Conservation (phyloP, 2,113 vertebrate genomes). For the Theropithecus gelada region DNA sequence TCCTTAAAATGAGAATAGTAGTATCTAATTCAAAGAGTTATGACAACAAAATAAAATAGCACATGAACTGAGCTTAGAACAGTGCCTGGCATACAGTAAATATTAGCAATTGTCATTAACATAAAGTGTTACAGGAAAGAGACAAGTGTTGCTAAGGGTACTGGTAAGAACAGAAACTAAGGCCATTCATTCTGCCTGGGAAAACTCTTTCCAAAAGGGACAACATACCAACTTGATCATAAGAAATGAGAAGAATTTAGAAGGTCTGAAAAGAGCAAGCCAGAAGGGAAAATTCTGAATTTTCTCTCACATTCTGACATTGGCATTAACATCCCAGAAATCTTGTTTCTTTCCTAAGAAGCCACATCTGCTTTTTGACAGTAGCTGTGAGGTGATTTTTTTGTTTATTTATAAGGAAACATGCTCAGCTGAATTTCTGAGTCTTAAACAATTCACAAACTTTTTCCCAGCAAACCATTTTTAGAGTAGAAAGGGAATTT, state of each 20-base stretch:
- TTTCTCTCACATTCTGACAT: constrained; percentile 29
- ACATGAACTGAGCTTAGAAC: constrained; percentile 33
- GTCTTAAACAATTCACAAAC: constrained; percentile 72
- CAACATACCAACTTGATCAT: not conserved
- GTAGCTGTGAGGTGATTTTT: constrained; percentile 26
- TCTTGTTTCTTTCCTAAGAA: constrained; percentile 53
- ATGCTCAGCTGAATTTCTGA: constrained; percentile 61
- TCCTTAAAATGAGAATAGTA: constrained; percentile 48
- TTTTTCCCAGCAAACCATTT: constrained; percentile 73
- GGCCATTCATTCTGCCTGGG: not conserved
- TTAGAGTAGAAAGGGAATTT: constrained; percentile 56
- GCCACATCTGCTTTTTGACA: constrained; percentile 53
- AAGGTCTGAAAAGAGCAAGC: constrained; percentile 18
- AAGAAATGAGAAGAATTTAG: constrained; percentile 46
- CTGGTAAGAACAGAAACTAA: not conserved
- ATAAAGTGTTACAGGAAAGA: not conserved
- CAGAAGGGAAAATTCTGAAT: not conserved
- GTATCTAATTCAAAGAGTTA: constrained; percentile 9
- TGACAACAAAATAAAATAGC: constrained; percentile 24
- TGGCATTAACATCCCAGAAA: constrained; percentile 23
- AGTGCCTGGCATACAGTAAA: constrained; percentile 5
- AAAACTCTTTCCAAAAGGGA: constrained; percentile 30
- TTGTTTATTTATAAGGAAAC: constrained; percentile 56
- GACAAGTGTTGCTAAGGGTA: not conserved
- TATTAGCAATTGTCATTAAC: not conserved